A percentile compares a stretch with the other conserved stretches of the same genome.
phyloP scores from a whole-genome alignment of 2,888 invertebrate genomes.

The Parnassius orleans region DNA sequence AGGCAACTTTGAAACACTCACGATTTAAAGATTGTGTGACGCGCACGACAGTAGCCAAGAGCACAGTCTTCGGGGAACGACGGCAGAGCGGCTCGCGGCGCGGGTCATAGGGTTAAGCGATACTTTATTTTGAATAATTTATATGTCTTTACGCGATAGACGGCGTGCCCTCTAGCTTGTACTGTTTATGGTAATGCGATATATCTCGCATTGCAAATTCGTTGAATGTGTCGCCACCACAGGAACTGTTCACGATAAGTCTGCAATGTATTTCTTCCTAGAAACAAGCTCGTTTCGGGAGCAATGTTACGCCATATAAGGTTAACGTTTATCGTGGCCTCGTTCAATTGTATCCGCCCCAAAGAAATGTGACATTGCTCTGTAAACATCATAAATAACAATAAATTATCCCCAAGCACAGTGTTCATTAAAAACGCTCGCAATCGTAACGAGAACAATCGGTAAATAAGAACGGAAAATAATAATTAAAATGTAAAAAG shows the following conservation, averaged over 20 bases:
- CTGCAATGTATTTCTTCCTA: slow-evolving; percentile 56
- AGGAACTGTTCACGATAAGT: slow-evolving; percentile 63
- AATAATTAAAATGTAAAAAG: slow-evolving; percentile 66
- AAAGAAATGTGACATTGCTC: slow-evolving; percentile 26
- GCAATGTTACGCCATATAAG: slow-evolving; percentile 23
- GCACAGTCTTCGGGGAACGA: slow-evolving; percentile 32
- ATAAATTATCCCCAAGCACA: slow-evolving; percentile 27
- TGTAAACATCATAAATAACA: slow-evolving; percentile 25
- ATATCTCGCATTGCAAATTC: slow-evolving; percentile 80
- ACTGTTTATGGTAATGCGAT: slow-evolving; percentile 79
- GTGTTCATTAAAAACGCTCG: slow-evolving; percentile 44
- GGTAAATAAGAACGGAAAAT: slow-evolving; percentile 47
- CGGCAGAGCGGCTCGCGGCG: slow-evolving; percentile 44
- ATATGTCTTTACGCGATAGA: slow-evolving; percentile 79
- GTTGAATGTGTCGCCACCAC: slow-evolving; percentile 75
- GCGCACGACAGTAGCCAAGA: slow-evolving; percentile 31
- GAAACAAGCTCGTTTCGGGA: slow-evolving; percentile 33
- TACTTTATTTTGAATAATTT: slow-evolving; percentile 82
- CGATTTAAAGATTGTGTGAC: slow-evolving; percentile 27
- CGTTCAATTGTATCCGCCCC: slow-evolving; percentile 21
- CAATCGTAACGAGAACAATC: slow-evolving; percentile 64
- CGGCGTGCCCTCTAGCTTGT: slow-evolving; percentile 76
- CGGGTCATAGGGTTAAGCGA: slow-evolving; percentile 77
- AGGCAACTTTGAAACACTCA: slow-evolving; percentile 8
- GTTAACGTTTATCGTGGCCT: slow-evolving; percentile 26